Conservation (phyloP, 2,888 invertebrate species). For the Tipula unca region DNA sequence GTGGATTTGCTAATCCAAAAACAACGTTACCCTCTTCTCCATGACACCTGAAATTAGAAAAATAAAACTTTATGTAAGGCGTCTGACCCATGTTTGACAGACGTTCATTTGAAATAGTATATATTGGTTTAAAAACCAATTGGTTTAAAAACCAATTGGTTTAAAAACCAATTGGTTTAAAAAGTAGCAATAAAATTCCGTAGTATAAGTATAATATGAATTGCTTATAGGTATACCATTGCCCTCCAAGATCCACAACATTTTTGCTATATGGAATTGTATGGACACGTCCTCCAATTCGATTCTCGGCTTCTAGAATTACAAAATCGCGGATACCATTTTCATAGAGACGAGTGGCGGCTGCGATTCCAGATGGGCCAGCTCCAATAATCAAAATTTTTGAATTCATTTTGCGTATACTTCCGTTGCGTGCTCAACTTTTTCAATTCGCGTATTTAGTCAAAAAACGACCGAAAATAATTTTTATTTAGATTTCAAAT, state of each 20-base stretch:
- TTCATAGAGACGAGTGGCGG: conserved; percentile 33
- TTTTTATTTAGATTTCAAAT: too few species aligned
- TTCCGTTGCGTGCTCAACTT: too few species aligned
- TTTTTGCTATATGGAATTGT: conserved; percentile 35
- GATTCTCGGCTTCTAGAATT: conserved; percentile 47
- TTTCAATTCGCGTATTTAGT: too few species aligned
- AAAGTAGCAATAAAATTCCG: too few species aligned
- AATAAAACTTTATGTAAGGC: not conserved
- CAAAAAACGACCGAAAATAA: too few species aligned
- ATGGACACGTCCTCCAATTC: conserved; percentile 36
- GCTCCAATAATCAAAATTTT: conserved; percentile 27
- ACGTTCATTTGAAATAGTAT: not conserved
- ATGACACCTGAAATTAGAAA: not conserved
- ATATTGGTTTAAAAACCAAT: too few species aligned
- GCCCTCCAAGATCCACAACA: conserved; percentile 61
- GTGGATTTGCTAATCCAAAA: not conserved
- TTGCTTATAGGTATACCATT: conserved; percentile 58
- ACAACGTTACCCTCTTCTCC: conserved; percentile 14
- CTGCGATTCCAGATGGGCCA: not conserved
- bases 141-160: too few species aligned
- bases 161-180: too few species aligned
- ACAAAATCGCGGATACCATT: conserved; percentile 40
- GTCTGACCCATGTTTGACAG: not conserved
- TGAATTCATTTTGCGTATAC: conserved; percentile 15
- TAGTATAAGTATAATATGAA: not conserved